Conservation (phyloP, 2,797 vertebrate genomes). For the Emys orbicularis region DNA sequence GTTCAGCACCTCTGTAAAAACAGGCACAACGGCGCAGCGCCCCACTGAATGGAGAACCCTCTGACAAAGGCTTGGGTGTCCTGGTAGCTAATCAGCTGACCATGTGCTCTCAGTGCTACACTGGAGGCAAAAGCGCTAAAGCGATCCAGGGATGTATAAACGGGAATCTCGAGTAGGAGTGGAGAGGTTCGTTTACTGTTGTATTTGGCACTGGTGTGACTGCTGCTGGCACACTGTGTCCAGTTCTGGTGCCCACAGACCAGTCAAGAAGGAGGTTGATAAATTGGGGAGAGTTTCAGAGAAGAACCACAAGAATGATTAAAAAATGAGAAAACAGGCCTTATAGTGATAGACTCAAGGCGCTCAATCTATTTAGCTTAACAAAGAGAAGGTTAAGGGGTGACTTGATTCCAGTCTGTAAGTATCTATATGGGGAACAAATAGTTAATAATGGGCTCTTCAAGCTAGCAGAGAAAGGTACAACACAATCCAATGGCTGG, state of each 20-base stretch:
- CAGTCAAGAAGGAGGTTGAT: not conserved
- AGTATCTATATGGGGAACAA: not conserved
- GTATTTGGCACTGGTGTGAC: not conserved
- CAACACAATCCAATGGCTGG: not conserved
- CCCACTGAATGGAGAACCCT: not conserved
- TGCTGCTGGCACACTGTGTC: not conserved
- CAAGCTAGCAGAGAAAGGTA: not conserved
- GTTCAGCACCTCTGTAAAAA: not conserved
- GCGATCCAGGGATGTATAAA: not conserved
- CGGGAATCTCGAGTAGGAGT: not conserved
- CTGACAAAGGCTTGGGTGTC: not conserved
- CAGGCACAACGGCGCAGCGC: not conserved
- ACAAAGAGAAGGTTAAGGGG: not conserved
- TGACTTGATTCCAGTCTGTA: not conserved
- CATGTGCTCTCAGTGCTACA: not conserved
- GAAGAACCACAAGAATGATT: not conserved
- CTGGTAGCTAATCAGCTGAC: not conserved
- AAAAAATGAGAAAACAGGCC: not conserved
- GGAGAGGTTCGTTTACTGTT: not conserved
- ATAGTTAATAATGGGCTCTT: not conserved
- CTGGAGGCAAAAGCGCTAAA: not conserved
- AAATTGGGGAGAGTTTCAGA: not conserved
- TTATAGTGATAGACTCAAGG: not conserved
- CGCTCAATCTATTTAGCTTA: not conserved
- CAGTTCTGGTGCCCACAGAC: not conserved